A percentile compares a stretch with the other conserved stretches of the same genome.
Evolutionary conservation across 2,797 vertebrate genomes (phyloP).

Genomic region (Pachyuromys duprasi): DNA sequence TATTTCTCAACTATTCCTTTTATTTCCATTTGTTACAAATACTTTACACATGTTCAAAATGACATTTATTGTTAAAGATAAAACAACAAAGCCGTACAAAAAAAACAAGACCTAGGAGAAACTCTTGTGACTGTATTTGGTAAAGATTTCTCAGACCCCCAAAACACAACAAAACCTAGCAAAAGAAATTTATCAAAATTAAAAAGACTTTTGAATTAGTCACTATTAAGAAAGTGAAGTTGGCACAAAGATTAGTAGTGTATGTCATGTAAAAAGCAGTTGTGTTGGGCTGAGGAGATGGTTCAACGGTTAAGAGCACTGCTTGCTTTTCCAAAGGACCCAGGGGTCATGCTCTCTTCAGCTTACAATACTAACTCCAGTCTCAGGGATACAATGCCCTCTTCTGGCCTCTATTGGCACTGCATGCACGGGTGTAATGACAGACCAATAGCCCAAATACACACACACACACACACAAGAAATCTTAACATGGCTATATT

Average conservation of each 20-base stretch:
- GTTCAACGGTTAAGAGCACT: not conserved
- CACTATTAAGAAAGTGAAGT: not conserved
- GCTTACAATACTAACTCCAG: not conserved
- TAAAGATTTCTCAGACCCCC: constrained; percentile 19
- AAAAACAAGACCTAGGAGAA: not conserved
- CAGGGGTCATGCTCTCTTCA: not conserved
- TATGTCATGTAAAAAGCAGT: not conserved
- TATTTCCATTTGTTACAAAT: constrained; percentile 59
- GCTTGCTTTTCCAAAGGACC: not conserved
- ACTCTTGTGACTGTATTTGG: constrained; percentile 22
- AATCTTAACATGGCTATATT: not conserved
- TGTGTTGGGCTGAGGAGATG: not conserved
- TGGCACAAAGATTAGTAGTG: not conserved
- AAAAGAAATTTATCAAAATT: constrained; percentile 42
- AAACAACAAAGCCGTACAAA: not conserved
- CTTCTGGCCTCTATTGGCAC: not conserved
- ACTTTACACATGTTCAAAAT: constrained; percentile 46
- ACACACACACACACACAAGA: not conserved
- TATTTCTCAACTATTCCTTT: not conserved
- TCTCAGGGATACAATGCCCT: not conserved
- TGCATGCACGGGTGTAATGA: not conserved
- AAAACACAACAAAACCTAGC: not conserved
- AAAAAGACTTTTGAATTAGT: not conserved
- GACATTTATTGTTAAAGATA: constrained; percentile 27
- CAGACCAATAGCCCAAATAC: not conserved